These are phyloP conservation scores for Pan troglodytes DNA, from an alignment of 2,113 vertebrate species.

Conservation along the genomic window NHGRI_mPanTro3-v2.1_pri NC_072402.2:23067001-23067500, in stretches of 20 bases:
- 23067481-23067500: constrained; percentile 40
- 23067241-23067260: constrained; percentile 21
- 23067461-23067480: constrained; percentile 58
- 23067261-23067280: constrained; percentile 30
- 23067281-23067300: constrained; percentile 63
- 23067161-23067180: neutral
- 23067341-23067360: constrained; percentile 36
- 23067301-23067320: constrained; percentile 52
- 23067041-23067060: neutral
- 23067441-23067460: constrained; percentile 52
- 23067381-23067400: constrained; percentile 72
- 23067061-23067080: neutral
- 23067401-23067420: constrained; percentile 65
- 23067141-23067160: constrained; percentile 1
- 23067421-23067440: constrained; percentile 53
- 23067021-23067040: neutral
- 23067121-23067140: constrained; percentile 42
- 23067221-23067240: neutral
- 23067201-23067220: constrained; percentile 11
- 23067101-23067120: neutral
- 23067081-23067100: neutral
- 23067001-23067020: constrained; percentile 16
- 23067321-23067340: neutral
- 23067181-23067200: neutral
- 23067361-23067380: constrained; percentile 15